Base-by-base conservation (phyloP, 2,888 invertebrate genomes). In the Heliconius ismenius region DNA sequence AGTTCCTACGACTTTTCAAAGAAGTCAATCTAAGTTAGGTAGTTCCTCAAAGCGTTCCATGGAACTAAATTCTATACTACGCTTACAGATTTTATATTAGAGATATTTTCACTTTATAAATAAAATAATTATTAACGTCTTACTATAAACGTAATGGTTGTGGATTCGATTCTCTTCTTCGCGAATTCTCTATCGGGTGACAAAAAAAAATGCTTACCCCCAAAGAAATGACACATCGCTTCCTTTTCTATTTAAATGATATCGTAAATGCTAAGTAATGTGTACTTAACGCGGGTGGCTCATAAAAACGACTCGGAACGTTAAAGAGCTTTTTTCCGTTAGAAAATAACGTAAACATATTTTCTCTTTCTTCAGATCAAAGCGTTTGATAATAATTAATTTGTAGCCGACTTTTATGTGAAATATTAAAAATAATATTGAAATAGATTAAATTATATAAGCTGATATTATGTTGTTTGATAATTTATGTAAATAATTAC, bases 11-110 rank as follows among this genome's bases (percentile, higher is more conserved):
- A 86, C 83, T 86, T 85, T 83, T 80, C 82, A 81, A 84, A 85
- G 83, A 86, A 87, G 87, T 86, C 86, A 88, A 90, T 89, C 86
- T 89, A 88, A 89, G 87, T 90, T 89, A 78, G 80, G 81, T 54
- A 75, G 70, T 63, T 54, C 58, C n/a, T 58, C 54, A 58, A 70
- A 70, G 58, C n/a, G 32, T 70, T 70, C 15, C 32, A 39, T 11
- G 39, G 39, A 39, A 58, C n/a, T 69, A 28, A 49, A 18, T 6
- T 49, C 43, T 54, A 69, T 32, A 69, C 26, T 21, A 58, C 7
- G 32, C 32, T 70, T 32, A 32, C 54, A 70, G 54, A 58, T 70
- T 70, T 70, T 32, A 7, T 58, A 58, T 70, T 32, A 54, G n/a
- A 32, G 54, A 21, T 1, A 10, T 54, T 54, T 49, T 18, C 18